phyloP scores from a whole-genome alignment of 2,113 vertebrate genomes.

The Onychorhynchus coronatus region DNA sequence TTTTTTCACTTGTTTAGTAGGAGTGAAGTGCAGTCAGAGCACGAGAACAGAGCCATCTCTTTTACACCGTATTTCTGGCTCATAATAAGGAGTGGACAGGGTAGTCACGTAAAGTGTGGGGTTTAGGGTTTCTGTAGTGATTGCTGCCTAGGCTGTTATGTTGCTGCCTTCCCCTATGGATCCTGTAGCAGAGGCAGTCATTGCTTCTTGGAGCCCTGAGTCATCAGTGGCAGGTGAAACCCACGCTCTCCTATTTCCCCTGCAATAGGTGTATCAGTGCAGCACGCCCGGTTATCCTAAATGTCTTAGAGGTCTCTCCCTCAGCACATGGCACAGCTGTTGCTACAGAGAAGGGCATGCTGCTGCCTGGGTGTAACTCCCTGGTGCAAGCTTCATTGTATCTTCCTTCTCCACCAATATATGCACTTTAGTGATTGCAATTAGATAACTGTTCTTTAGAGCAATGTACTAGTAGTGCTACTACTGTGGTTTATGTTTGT shows the following conservation, averaged over 20 bases:
- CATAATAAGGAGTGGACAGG: background rate
- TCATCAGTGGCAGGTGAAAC: background rate
- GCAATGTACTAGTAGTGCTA: background rate
- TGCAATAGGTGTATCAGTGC: background rate
- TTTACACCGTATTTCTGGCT: background rate
- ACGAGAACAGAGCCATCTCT: background rate
- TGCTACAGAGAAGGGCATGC: background rate
- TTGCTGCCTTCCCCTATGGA: background rate
- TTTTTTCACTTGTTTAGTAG: background rate
- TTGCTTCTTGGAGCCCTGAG: background rate
- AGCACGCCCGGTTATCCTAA: background rate
- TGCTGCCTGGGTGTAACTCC: background rate
- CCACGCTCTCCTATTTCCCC: fast-evolving
- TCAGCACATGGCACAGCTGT: background rate
- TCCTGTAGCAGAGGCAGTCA: background rate
- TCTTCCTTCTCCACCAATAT: background rate
- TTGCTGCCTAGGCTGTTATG: background rate
- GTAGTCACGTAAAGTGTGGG: background rate
- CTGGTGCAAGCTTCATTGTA: background rate
- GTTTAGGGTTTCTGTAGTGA: background rate
- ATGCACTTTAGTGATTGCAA: background rate
- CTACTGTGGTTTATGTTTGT: background rate
- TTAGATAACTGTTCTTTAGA: background rate
- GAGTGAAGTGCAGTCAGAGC: slow-evolving; percentile 21
- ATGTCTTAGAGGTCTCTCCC: background rate